These are phyloP conservation scores for Drosophila subquinaria DNA, from an alignment of 2,888 invertebrate genomes.

Conservation along the genomic window DNA sequence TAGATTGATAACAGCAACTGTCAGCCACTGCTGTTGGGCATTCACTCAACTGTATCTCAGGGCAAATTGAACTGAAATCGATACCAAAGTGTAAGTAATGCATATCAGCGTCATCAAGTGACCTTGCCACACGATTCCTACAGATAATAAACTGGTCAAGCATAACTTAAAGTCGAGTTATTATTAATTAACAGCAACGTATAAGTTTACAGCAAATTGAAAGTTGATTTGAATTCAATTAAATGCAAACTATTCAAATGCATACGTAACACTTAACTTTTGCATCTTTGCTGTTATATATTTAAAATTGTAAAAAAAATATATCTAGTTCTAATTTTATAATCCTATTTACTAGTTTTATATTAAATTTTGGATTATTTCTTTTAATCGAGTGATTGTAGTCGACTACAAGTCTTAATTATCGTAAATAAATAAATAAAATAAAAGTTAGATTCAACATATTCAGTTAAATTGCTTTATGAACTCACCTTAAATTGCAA, in stretches of 20 bases:
- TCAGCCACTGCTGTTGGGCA: slow-evolving; percentile 3
- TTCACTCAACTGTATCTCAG: slow-evolving; percentile 17
- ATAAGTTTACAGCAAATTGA: background rate
- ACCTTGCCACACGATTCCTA: slow-evolving; percentile 24
- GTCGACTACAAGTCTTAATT: too few species aligned
- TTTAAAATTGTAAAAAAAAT: background rate
- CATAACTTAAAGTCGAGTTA: slow-evolving; percentile 1
- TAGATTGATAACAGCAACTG: slow-evolving; percentile 24
- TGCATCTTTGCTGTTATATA: background rate
- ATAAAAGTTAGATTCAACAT: background rate
- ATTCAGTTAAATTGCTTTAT: slow-evolving; percentile 4
- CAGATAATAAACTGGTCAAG: slow-evolving; percentile 10
- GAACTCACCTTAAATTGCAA: slow-evolving; percentile 62
- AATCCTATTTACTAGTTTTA: too few species aligned
- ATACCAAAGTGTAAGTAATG: slow-evolving; percentile 11
- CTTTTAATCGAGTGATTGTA: too few species aligned
- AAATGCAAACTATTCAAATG: background rate
- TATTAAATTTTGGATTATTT: too few species aligned
- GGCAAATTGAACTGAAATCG: slow-evolving; percentile 23
- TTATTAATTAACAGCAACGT: background rate
- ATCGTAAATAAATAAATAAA: too few species aligned
- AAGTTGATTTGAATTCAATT: slow-evolving; percentile 9
- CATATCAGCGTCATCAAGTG: slow-evolving; percentile 4
- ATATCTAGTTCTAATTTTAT: background rate
- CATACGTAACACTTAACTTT: background rate